These are phyloP conservation scores for Esox niger DNA, from an alignment of 2,113 vertebrate species.

Conservation along the genomic window DNA sequence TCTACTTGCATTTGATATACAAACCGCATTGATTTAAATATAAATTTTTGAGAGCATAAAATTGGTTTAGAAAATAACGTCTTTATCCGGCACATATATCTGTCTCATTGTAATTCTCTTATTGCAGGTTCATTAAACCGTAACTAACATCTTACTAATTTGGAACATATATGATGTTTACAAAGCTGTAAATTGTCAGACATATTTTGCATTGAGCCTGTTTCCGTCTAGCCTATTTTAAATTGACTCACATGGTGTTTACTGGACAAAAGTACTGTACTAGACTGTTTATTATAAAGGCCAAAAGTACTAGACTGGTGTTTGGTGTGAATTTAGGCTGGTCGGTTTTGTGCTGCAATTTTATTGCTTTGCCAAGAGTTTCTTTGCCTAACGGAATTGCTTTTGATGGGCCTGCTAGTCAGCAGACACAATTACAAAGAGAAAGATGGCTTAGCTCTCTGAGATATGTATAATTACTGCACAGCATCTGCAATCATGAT, in stretches of 20 bases:
- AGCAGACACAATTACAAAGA: constrained; percentile 3
- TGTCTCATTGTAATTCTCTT: background rate
- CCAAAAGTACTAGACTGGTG: background rate
- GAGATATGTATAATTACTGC: background rate
- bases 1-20: too few species aligned
- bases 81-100: constrained; percentile 7
- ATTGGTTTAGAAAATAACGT: constrained; percentile 17
- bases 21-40: too few species aligned
- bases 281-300: too few species aligned
- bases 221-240: background rate
- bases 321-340: background rate
- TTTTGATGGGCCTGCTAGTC: constrained; percentile 6
- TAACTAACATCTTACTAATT: background rate
- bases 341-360: background rate
- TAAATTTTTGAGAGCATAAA: constrained; percentile 6
- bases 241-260: background rate
- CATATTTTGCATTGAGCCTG: background rate
- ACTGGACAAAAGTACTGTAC: background rate
- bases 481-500: constrained; percentile 13
- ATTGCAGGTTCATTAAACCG: background rate
- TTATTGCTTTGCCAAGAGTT: background rate
- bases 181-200: background rate
- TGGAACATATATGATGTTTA: background rate
- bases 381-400: background rate
- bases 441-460: background rate